A percentile compares a stretch with the other conserved stretches of the same genome.
phyloP scores from a whole-genome alignment of 2,113 vertebrate species.

The Malurus elegans region DNA sequence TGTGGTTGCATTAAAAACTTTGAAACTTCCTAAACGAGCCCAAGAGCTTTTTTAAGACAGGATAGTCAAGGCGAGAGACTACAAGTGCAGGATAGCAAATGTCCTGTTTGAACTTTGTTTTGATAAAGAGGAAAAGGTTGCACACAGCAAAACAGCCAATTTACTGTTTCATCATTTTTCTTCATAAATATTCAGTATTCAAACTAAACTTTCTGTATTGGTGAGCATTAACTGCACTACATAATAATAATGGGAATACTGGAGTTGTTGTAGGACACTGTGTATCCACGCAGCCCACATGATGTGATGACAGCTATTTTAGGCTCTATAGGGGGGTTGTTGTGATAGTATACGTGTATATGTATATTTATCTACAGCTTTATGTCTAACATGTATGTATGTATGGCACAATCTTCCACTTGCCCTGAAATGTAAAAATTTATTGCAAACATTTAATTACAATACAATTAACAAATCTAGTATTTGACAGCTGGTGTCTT shows the following conservation, averaged over 20 bases:
- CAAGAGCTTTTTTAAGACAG: not conserved
- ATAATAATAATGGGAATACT: not conserved
- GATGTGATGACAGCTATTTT: not conserved
- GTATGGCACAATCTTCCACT: not conserved
- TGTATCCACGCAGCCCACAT: not conserved
- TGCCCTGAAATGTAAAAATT: not conserved
- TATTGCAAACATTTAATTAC: not conserved
- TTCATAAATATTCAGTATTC: not conserved
- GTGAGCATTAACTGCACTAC: not conserved
- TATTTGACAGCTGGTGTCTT: not conserved
- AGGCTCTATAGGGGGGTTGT: not conserved
- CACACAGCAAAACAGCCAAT: not conserved
- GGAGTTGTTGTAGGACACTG: not conserved
- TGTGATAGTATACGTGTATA: not conserved
- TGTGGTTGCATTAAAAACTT: not conserved
- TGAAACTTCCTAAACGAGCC: not conserved
- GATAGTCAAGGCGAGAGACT: not conserved
- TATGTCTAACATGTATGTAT: not conserved
- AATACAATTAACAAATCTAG: not conserved
- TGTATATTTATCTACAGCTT: not conserved
- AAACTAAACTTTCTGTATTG: not conserved
- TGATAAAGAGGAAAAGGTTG: not conserved
- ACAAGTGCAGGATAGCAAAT: not conserved
- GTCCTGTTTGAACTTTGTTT: not conserved
- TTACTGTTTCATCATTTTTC: not conserved